These are phyloP conservation scores for Agrochola lota DNA, from an alignment of 2,888 invertebrate species.

Conservation along the genomic window DNA sequence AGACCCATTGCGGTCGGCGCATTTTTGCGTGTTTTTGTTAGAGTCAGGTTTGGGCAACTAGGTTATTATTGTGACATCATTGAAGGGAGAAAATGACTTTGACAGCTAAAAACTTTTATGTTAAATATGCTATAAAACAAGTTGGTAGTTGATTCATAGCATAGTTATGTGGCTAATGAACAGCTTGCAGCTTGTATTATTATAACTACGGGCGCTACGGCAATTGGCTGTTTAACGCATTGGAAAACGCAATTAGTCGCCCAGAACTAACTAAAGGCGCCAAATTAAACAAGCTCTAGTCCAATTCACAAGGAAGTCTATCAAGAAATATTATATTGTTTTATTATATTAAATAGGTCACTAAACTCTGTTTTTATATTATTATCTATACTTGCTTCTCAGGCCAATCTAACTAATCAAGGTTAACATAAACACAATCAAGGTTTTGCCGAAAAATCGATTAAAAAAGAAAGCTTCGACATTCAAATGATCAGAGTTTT, in stretches of 20 bases:
- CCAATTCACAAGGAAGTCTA: constrained; percentile 18
- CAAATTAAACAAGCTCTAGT: constrained; percentile 22
- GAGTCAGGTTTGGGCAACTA: constrained; percentile 21
- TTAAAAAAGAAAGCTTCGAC: constrained; percentile 24
- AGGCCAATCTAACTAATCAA: constrained; percentile 22
- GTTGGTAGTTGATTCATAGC: background rate
- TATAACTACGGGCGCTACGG: background rate
- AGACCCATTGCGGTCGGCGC: constrained; percentile 45
- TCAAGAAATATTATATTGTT: background rate
- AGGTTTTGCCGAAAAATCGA: constrained; percentile 25
- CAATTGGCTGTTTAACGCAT: constrained; percentile 25
- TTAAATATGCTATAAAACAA: background rate
- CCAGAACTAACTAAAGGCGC: constrained; percentile 24
- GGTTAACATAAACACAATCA: constrained; percentile 1
- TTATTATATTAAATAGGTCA: background rate
- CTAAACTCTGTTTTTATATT: background rate
- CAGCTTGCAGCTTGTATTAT: background rate
- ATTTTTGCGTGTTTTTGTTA: constrained; percentile 37
- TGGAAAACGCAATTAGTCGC: constrained; percentile 41
- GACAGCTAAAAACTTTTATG: background rate
- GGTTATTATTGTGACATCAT: background rate
- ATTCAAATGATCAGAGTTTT: constrained; percentile 30
- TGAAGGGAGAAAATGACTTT: background rate
- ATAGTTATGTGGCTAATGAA: background rate
- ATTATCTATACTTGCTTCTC: constrained; percentile 2